Evolutionary conservation across 2,888 invertebrate genomes (phyloP).

Genomic region (Byasa hedistus): DNA sequence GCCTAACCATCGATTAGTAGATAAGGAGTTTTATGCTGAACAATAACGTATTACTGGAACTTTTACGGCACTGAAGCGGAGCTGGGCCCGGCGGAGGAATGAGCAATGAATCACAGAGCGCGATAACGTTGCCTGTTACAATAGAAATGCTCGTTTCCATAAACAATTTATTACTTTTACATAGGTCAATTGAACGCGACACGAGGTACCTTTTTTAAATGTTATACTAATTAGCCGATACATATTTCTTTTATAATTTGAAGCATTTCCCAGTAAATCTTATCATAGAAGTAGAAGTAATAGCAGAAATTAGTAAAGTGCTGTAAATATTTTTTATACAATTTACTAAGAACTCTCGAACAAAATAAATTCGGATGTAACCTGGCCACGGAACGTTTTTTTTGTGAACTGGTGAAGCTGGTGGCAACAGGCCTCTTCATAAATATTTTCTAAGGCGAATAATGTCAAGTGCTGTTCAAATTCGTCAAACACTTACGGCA

Average conservation of each 20-base stretch:
- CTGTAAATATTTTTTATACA: too few relatives aligned
- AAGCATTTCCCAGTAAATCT: too few relatives aligned
- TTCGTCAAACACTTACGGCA: slow-evolving; percentile 28
- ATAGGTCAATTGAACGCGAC: slow-evolving; percentile 8
- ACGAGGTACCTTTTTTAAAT: background rate
- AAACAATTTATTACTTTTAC: slow-evolving; percentile 21
- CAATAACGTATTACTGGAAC: background rate
- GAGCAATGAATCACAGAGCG: slow-evolving; percentile 12
- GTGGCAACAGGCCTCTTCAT: slow-evolving; percentile 22
- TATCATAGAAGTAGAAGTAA: too few relatives aligned
- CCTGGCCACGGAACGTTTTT: background rate
- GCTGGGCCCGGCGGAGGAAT: background rate
- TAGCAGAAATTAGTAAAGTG: too few relatives aligned
- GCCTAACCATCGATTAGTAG: too few relatives aligned
- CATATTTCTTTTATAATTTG: too few relatives aligned
- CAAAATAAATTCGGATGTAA: too few relatives aligned
- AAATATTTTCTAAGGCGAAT: slow-evolving; percentile 29
- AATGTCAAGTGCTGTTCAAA: slow-evolving; percentile 27
- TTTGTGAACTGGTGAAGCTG: background rate
- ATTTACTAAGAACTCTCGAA: too few relatives aligned
- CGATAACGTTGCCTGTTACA: slow-evolving; percentile 15
- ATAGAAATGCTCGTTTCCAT: slow-evolving; percentile 14
- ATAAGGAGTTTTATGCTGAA: too few relatives aligned
- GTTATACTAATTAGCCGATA: too few relatives aligned
- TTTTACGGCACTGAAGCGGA: slow-evolving; percentile 2